Base-by-base conservation (phyloP, 92 coral and sea anemone genomes). In the Umimayanthus chanpuru region DNA sequence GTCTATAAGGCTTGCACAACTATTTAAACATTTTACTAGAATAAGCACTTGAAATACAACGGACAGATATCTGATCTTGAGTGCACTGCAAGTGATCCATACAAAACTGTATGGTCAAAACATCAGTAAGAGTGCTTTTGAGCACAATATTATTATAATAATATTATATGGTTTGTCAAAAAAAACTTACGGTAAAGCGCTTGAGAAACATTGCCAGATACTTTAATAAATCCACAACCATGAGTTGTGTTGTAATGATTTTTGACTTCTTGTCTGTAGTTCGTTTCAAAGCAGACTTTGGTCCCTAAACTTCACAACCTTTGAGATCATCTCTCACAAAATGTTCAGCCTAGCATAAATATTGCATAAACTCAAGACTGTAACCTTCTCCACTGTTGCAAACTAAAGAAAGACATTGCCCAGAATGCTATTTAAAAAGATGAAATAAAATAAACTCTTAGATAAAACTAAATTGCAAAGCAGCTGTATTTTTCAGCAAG, bases 131-230 rank as follows among this genome's bases (percentile, higher is more conserved):
- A 73, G 7, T 73, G 9, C 50, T 68, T 28, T 25, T 72, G 23
- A 73, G 49, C n/a, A 15, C 26, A 9, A 3, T 67, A 76, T 0
- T 53, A 38, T 4, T 61, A 43, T 25, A 18, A 32, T 41, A 30
- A 65, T 77, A 70, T 55, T 29, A 21, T 70, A 47, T 47, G 21
- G 20, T 70, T 53, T 44, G 9, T 38, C 44, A 21, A 11, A 78
- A 78, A 6, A 28, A 71, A 79, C 89, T 90, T 86, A 90, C 92
- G 72, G 81, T 72, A 49, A 86, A 44, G 30, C 82, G 90, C 85
- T 90, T 86, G 50, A 90, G 36, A 65, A 86, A 72, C 92, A 90
- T 80, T 74, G 28, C 66, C 72, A 83, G 79, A 56, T 9, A 41
- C 43, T 16, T 73, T 21, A 73, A 41, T 6, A 73, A 73, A 38